Percentiles rank a stretch among this genome's conserved stretches.
Conservation (phyloP, 2,888 invertebrate genomes). For the Tillus elongatus region DNA sequence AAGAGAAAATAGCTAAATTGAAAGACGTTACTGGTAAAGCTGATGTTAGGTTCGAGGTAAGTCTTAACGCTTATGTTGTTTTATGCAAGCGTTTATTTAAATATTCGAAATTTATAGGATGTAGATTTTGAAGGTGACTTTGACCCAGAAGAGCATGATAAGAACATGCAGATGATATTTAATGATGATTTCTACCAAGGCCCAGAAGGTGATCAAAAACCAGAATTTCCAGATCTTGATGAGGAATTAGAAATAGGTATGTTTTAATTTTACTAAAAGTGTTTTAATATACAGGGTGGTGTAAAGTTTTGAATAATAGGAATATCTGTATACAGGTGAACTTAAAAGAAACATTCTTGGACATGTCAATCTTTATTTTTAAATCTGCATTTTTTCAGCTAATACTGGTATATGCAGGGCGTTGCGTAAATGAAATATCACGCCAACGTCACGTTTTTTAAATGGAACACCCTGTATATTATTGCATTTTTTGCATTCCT, state of each 20-base stretch:
- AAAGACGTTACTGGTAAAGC: constrained; percentile 82
- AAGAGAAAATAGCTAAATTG: constrained; percentile 76
- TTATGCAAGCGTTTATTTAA: background rate
- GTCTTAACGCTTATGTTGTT: constrained; percentile 14
- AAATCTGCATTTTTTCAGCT: too few relatives aligned
- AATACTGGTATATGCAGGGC: too few relatives aligned
- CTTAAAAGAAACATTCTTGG: background rate
- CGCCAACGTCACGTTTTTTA: too few relatives aligned
- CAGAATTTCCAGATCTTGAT: constrained; percentile 75
- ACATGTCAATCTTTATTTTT: too few relatives aligned
- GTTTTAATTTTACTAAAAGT: too few relatives aligned
- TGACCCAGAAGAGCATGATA: constrained; percentile 81
- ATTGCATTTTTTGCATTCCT: too few relatives aligned
- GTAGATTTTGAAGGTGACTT: constrained; percentile 84
- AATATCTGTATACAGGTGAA: too few relatives aligned
- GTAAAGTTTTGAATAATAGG: too few relatives aligned
- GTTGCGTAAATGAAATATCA: too few relatives aligned
- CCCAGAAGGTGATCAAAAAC: constrained; percentile 64
- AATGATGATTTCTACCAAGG: constrained; percentile 78
- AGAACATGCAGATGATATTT: constrained; percentile 77
- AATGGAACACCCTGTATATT: too few relatives aligned
- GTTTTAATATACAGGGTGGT: constrained; percentile 6
- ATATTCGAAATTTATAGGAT: constrained; percentile 43
- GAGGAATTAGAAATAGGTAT: constrained; percentile 56
- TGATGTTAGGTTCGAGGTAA: constrained; percentile 54